Base-by-base conservation (phyloP, 2,113 vertebrate species). In the Pyxicephalus adspersus region DNA sequence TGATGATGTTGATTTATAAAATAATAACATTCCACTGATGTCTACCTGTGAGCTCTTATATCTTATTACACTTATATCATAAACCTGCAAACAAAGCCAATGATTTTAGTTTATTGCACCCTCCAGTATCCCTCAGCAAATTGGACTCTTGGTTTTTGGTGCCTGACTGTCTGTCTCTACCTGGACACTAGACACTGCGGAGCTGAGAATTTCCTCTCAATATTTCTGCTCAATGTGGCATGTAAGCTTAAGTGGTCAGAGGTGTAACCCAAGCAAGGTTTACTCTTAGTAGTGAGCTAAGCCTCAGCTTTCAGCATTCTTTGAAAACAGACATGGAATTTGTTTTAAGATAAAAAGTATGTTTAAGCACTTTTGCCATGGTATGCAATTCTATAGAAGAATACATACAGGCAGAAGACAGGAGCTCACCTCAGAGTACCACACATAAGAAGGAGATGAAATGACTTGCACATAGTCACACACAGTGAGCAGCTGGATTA, bases 111-210 rank as follows among this genome's bases (percentile, higher is more conserved):
- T 82, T 75, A 82, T 82, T 50, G 60, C 80, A 66, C 51, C 50
- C 31, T 66, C 71, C 63, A 66, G 52, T 66, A 65, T 66, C 28
- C 61, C n/a, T 74, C 64, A 75, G 80, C 61, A 82, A 82, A 82
- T 75, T 82, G 80, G 80, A 82, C 80, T 75, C 61, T 75, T 82
- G 80, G 71, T 73, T 75, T n/a, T 38, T 82, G 80, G 80, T 82
- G 80, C 80, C 80, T 82, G 80, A 58, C 70, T 82, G 80, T 82
- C 80, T 82, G 80, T 82, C 80, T 75, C 70, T 82, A 82, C 80
- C 80, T 82, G 70, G 80, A 82, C 80, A 82, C 70, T 75, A 82
- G 80, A 82, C 80, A 75, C 20, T 55, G 38, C 4, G 63, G 80
- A 82, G 80, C 80, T 75, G 63, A 81, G 68, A 73, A 74, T 73